A percentile compares a stretch with the other conserved stretches of the same genome.
Conservation (phyloP, 2,113 vertebrate species). For the Bolborhynchus lineola region DNA sequence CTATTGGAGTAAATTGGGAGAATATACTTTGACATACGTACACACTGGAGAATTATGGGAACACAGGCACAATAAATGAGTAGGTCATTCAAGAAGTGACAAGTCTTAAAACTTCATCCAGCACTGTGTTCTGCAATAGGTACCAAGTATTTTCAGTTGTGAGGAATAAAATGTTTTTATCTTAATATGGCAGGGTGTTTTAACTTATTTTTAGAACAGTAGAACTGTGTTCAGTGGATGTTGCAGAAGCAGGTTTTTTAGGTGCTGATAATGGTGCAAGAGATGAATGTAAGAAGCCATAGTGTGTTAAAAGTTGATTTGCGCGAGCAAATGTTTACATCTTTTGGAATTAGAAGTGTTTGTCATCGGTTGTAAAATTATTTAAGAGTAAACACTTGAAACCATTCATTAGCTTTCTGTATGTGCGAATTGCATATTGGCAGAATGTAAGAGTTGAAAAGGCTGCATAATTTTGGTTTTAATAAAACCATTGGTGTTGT, state of each 20-base stretch:
- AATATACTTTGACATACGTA: neutral
- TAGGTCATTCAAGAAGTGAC: neutral
- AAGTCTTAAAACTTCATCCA: neutral
- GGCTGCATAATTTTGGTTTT: slow-evolving; percentile 36
- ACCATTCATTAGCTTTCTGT: slow-evolving; percentile 33
- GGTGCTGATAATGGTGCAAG: slow-evolving; percentile 2
- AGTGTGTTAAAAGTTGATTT: slow-evolving; percentile 59
- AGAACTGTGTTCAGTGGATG: neutral
- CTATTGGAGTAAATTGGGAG: neutral
- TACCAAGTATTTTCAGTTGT: slow-evolving; percentile 3
- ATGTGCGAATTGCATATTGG: slow-evolving; percentile 26
- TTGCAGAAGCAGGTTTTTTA: neutral
- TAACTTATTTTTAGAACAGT: slow-evolving; percentile 50
- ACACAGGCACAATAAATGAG: neutral
- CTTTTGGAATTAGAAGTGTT: slow-evolving; percentile 43
- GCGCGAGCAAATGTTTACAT: slow-evolving; percentile 66
- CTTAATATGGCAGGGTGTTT: neutral
- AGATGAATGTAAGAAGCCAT: slow-evolving; percentile 60
- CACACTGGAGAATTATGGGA: neutral
- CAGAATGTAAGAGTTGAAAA: slow-evolving; percentile 34
- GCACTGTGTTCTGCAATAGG: neutral
- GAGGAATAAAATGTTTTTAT: neutral
- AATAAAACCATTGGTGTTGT: slow-evolving; percentile 44
- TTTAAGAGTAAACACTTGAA: slow-evolving; percentile 59
- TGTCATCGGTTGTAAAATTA: slow-evolving; percentile 43